Base-by-base conservation (phyloP, 2,888 invertebrate genomes). In the Netelia fuscicornis region DNA sequence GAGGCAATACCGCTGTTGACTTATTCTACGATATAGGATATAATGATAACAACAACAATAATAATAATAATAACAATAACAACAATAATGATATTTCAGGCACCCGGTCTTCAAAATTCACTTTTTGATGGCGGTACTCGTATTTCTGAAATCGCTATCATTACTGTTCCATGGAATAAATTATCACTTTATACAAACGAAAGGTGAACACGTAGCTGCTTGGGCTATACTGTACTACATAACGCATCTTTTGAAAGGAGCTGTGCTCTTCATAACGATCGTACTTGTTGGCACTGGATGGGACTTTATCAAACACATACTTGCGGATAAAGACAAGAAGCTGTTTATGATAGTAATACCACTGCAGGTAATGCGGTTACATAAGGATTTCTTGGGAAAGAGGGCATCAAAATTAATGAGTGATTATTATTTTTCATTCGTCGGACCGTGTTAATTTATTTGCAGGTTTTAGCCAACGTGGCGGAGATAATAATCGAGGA, bases 221-320 rank as follows among this genome's bases (percentile, higher is more conserved):
- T 99, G 99, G 99, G 99, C 99, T 0, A 98, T 99, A 89, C 94
- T 99, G 1, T 99, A 97, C 93, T 99, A 99, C 92, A 97, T 99
- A 75, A 98, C 98, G n/a, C 99, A 99, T 95, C 95, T 99, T 96
- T 94, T 98, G 81, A 98, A 98, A 94, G 98, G 98, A 11, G 98
- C 98, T 0, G 96, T 99, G 64, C 94, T 99, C 72, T 99, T 99
- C 92, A 98, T 99, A 83, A 99, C 99, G 0, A 97, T 99, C 88
- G 97, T 99, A 11, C 95, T 99, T 11, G 98, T 99, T 88, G 99
- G 99, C 67, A 99, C 99, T 6, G 99, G 99, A 0, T 99, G 99
- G 98, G 98, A 99, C 56, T 99, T 99, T 93, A 98, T 99, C 89
- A 99, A 99, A 92, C 98, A 99, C 93, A 98, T 99, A 88, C 95